Conservation (phyloP, 2,888 invertebrate genomes). For the Ditula angustiorana region DNA sequence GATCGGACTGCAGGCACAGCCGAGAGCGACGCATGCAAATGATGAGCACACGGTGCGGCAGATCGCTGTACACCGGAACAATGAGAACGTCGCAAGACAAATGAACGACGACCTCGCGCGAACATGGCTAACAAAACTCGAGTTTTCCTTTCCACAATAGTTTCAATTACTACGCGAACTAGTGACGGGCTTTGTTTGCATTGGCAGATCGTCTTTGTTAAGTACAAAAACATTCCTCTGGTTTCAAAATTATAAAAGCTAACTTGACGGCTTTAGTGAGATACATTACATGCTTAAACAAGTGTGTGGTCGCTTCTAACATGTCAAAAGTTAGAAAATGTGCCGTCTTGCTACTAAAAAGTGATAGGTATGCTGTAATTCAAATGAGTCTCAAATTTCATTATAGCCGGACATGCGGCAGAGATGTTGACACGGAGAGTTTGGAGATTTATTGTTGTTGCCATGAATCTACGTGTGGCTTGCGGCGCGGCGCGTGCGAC, state of each 20-base stretch:
- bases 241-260: background rate
- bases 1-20: constrained; percentile 56
- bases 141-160: constrained; percentile 18
- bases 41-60: constrained; percentile 55
- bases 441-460: constrained; percentile 73
- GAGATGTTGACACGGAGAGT: constrained; percentile 64
- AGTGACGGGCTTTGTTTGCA: constrained; percentile 20
- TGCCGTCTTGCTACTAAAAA: constrained; percentile 64
- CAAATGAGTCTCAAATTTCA: constrained; percentile 74
- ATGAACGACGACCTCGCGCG: constrained; percentile 23
- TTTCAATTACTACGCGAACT: constrained; percentile 17
- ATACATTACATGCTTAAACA: constrained; percentile 18
- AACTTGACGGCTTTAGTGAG: background rate
- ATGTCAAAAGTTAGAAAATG: constrained; percentile 55
- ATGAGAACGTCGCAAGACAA: constrained; percentile 45
- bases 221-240: background rate
- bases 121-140: constrained; percentile 9
- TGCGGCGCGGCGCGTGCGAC: constrained; percentile 72
- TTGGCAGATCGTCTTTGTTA: constrained; percentile 10
- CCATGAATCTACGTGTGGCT: constrained; percentile 62
- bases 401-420: constrained; percentile 59
- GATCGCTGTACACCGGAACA: constrained; percentile 46
- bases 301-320: constrained; percentile 67
- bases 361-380: constrained; percentile 68
- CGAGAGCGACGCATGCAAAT: constrained; percentile 65